phyloP scores from a whole-genome alignment of 2,113 vertebrate genomes.

The Antennarius striatus region DNA sequence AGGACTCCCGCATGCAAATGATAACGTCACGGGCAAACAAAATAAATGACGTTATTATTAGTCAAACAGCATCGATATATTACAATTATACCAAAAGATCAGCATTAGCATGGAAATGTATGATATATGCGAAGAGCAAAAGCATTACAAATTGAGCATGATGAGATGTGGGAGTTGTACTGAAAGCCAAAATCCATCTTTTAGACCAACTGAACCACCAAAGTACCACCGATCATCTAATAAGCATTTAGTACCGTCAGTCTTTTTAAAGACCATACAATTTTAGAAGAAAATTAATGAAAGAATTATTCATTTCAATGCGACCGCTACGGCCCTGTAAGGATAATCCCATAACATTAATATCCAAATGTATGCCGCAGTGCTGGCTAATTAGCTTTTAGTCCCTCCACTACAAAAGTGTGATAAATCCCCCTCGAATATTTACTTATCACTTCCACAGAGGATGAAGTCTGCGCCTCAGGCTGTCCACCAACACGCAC shows the following conservation, averaged over 20 bases:
- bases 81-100: constrained; percentile 68
- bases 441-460: constrained; percentile 64
- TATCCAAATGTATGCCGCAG: constrained; percentile 77
- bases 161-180: constrained; percentile 60
- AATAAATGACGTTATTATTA: constrained; percentile 77
- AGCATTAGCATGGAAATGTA: constrained; percentile 57
- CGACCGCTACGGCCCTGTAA: constrained; percentile 60
- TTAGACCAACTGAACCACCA: constrained; percentile 44
- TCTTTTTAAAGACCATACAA: constrained; percentile 38
- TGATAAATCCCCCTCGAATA: constrained; percentile 73
- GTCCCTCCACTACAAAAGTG: constrained; percentile 71
- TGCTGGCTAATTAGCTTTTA: constrained; percentile 73
- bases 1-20: constrained; percentile 75
- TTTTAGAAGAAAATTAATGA: constrained; percentile 64
- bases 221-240: constrained; percentile 26
- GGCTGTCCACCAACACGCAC: constrained; percentile 53
- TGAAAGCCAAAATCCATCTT: constrained; percentile 59
- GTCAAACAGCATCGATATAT: constrained; percentile 67
- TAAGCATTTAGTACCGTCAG: constrained; percentile 55
- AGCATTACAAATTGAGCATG: constrained; percentile 63
- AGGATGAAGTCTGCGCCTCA: constrained; percentile 58
- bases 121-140: constrained; percentile 63
- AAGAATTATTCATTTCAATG: constrained; percentile 73
- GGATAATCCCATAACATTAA: constrained; percentile 76
- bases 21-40: constrained; percentile 68